Base-by-base conservation (phyloP, 2,113 vertebrate species). In the Anser brachyrhynchus region DNA sequence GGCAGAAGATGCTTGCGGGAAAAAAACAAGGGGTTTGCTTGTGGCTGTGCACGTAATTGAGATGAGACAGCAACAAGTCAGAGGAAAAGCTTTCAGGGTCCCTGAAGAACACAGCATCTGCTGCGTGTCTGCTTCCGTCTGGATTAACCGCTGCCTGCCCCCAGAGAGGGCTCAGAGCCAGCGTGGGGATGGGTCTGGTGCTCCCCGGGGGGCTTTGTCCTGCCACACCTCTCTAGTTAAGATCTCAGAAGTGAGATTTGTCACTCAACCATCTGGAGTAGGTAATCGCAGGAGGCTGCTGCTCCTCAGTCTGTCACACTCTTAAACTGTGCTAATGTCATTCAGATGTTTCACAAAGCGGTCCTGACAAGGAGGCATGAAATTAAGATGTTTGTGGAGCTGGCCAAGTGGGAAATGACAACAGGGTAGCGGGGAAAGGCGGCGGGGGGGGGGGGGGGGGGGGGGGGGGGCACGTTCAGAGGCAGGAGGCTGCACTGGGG, bases 181-280 rank as follows among this genome's bases (percentile, higher is more conserved):
- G 29, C 13, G 37, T 8, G 29, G 17, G 11, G 43, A 17, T 20
- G 51, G 25, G 25, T 19, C n/a, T 79, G 73, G 20, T 66, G 49
- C 35, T 93, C 90, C 51, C 65, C 3, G 2, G 80, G 80, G 76
- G 92, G 81, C 6, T 0, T 77, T 89, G 90, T 37, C 54, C 67
- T 90, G 9, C 64, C 49, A 76, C 81, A 96, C 71, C 92, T 95
- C 93, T 87, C 83, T 82, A 95, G 94, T 96, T 96, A 96, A 96
- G 94, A 92, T 85, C 93, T 97, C 95, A 96, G 89, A 92, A 96
- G 95, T 92, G 82, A 95, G 83, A 97, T 96, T 96, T 96, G 94
- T 96, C 95, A 93, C 90, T 97, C 95, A 97, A 91, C 95, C 96
- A 96, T 97, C 96, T 96, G 97, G 92, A 97, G 96, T 89, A 96